These are phyloP conservation scores for Dryas iulia DNA, from an alignment of 1,140 invertebrate genomes.

Conservation along the genomic window DNA sequence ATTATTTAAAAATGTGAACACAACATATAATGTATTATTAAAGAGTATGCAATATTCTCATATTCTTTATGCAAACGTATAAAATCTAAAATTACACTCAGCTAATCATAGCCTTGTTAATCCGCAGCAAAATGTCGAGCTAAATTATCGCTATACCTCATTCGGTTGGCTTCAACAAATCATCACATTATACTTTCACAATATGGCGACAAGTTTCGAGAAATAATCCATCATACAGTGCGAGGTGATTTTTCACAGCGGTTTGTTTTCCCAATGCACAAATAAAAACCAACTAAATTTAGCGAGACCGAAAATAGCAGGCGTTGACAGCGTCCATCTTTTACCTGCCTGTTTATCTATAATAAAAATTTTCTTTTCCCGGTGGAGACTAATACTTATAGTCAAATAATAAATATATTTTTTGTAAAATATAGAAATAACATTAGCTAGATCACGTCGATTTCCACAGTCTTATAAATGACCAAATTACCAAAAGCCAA, in stretches of 20 bases:
- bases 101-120: slow-evolving; percentile 38
- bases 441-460: background rate
- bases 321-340: slow-evolving; percentile 41
- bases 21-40: too few relatives aligned
- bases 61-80: background rate
- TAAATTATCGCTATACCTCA: slow-evolving; percentile 62
- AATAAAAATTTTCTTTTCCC: background rate
- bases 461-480: background rate
- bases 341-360: slow-evolving; percentile 2
- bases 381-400: too few relatives aligned
- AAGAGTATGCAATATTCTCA: too few relatives aligned
- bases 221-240: slow-evolving; percentile 75
- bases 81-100: background rate
- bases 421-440: background rate
- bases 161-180: slow-evolving; percentile 60
- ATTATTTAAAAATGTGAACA: too few relatives aligned
- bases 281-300: slow-evolving; percentile 60
- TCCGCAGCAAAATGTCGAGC: slow-evolving; percentile 42
- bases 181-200: slow-evolving; percentile 65
- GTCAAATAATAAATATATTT: background rate
- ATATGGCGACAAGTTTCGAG: slow-evolving; percentile 59
- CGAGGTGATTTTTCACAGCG: slow-evolving; percentile 69
- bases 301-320: slow-evolving; percentile 30
- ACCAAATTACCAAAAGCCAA: slow-evolving; percentile 10
- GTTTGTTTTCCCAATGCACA: slow-evolving; percentile 70